These are phyloP conservation scores for Galemys pyrenaicus DNA, from an alignment of 2,113 vertebrate genomes.

Conservation along the genomic window DNA sequence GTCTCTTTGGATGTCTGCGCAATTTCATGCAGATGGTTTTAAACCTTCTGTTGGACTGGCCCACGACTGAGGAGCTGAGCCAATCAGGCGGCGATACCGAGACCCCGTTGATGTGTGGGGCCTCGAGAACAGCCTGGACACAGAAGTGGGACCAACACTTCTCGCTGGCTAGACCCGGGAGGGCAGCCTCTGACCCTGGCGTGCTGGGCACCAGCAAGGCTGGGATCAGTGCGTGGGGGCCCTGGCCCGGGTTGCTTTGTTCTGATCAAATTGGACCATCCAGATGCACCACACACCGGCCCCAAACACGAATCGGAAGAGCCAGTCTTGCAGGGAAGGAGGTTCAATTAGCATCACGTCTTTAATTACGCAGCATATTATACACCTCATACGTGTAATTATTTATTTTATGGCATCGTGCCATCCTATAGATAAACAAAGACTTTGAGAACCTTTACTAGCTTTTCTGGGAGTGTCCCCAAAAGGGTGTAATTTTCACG, in stretches of 20 bases:
- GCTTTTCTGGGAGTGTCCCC: constrained; percentile 71
- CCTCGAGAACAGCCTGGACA: too few species aligned
- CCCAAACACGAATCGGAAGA: neutral
- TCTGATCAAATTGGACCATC: neutral
- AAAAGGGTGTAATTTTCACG: constrained; percentile 66
- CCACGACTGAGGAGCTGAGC: too few species aligned
- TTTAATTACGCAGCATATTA: constrained; percentile 70
- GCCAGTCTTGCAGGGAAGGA: neutral
- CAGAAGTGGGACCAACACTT: too few species aligned
- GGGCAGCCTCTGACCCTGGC: neutral
- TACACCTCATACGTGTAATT: constrained; percentile 64
- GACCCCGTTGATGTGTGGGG: too few species aligned
- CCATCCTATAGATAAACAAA: constrained; percentile 72
- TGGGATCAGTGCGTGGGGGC: too few species aligned
- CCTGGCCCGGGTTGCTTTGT: neutral
- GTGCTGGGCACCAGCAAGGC: too few species aligned
- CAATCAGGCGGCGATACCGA: too few species aligned
- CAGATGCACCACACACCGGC: neutral
- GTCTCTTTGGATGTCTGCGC: too few species aligned
- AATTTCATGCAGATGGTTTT: too few species aligned
- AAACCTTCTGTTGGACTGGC: too few species aligned
- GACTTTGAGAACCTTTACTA: constrained; percentile 71
- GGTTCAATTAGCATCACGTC: constrained; percentile 56
- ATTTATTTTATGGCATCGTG: constrained; percentile 68
- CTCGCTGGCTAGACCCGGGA: neutral